These are phyloP conservation scores for Tragopan temminckii DNA, from an alignment of 2,797 vertebrate species.

Conservation along the genomic window DNA sequence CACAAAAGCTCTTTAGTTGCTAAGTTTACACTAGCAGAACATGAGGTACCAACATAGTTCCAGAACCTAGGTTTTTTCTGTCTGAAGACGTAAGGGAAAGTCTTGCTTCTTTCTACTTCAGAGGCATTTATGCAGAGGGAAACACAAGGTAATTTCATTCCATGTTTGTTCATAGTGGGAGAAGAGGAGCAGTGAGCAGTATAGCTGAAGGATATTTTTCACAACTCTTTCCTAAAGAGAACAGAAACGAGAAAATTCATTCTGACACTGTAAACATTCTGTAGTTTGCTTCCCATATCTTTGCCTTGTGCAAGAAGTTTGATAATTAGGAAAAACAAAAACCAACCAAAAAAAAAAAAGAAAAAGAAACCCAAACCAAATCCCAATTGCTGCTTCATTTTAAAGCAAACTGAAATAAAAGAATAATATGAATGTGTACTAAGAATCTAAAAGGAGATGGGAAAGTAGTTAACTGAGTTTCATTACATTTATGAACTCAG, in stretches of 20 bases:
- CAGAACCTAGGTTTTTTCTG: background rate
- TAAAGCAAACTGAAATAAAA: background rate
- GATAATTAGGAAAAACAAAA: background rate
- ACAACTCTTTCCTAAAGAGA: background rate
- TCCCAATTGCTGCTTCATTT: background rate
- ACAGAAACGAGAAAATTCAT: background rate
- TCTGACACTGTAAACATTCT: too few species aligned
- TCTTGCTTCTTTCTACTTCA: background rate
- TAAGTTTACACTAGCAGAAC: background rate
- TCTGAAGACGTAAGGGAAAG: too few species aligned
- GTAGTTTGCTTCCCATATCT: background rate
- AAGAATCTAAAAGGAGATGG: background rate
- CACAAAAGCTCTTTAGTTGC: constrained; percentile 9
- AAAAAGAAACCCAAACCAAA: background rate
- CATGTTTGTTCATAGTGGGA: background rate
- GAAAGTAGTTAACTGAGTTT: background rate
- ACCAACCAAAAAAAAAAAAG: too few species aligned
- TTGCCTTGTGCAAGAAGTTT: background rate
- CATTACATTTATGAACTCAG: background rate
- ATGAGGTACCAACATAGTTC: background rate
- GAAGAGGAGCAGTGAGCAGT: background rate
- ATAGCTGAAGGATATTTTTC: background rate
- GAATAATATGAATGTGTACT: background rate
- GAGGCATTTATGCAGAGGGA: background rate
- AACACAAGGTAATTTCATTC: background rate